Evolutionary conservation across 2,797 vertebrate species (phyloP).

Genomic region (Rachycentron canadum): DNA sequence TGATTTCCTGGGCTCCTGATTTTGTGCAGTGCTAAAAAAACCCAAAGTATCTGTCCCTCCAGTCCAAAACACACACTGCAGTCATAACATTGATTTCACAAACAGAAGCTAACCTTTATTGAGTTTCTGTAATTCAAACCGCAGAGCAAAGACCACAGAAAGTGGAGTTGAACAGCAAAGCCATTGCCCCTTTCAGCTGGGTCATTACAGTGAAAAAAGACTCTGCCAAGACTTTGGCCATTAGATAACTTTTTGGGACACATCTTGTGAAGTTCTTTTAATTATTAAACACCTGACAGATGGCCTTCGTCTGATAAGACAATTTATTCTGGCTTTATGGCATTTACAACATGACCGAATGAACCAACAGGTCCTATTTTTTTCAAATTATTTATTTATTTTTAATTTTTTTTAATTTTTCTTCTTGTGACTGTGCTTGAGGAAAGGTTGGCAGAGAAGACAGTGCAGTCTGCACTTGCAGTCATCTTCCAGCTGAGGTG

Average conservation of each 20-base stretch:
- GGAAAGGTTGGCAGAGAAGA: constrained; percentile 17
- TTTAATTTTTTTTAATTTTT: neutral
- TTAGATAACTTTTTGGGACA: constrained; percentile 61
- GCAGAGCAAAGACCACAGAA: constrained; percentile 11
- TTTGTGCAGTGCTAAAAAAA: neutral
- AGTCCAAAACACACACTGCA: constrained; percentile 7
- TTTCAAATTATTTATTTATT: neutral
- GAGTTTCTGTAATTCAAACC: constrained; percentile 18
- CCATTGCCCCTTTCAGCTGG: constrained; percentile 47
- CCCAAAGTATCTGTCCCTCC: neutral
- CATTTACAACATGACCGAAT: constrained; percentile 32
- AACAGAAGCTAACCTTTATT: constrained; percentile 17
- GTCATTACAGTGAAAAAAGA: constrained; percentile 64
- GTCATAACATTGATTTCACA: constrained; percentile 14
- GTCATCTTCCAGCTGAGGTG: constrained; percentile 33
- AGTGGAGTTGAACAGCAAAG: constrained; percentile 26
- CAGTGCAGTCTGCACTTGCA: too few relatives aligned
- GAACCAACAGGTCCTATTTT: constrained; percentile 21
- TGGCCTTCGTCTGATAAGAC: constrained; percentile 55
- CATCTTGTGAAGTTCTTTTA: constrained; percentile 58
- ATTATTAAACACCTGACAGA: constrained; percentile 72
- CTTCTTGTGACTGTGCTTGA: constrained; percentile 17
- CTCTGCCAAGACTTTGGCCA: constrained; percentile 49
- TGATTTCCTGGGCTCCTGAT: neutral
- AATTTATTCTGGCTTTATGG: constrained; percentile 62